Evolutionary conservation across 2,888 invertebrate species (phyloP), one percentile per base, ranked within the genome.

Genomic region (Hyppa rectilinea): DNA sequence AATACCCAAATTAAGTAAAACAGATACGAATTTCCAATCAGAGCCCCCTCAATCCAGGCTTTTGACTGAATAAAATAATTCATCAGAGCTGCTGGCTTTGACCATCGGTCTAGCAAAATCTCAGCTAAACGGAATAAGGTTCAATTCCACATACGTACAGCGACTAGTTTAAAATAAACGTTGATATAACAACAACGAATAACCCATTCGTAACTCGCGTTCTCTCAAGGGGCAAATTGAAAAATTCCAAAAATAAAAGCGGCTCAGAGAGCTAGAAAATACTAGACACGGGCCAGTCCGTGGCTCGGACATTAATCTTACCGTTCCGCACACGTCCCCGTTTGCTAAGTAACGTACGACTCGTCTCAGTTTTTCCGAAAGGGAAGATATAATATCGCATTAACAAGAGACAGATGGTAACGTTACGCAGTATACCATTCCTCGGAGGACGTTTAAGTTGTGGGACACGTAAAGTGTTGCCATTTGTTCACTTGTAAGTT

Each of bases 391-490:
- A 90, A 92, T 91, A 91, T 89, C 87, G 87, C 91, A 92, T 91
- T 91, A 92, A 88, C 87, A 82, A 84, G 71, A 91, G 92, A 93
- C 91, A 89, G 88, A 93, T 93, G 91, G 92, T 80, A 88, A 91
- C 94, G 92, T 92, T 94, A 93, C 89, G 88, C 90, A 88, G 90
- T 90, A 91, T 91, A 89, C 92, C 92, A 92, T 92, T 91, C 92
- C 91, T 90, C 88, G 82, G 87, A 88, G 88, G 89, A 89, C 92
- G 88, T 92, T 94, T 93, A 92, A 92, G 92, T 93, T 93, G 92
- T 91, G 92, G 90, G 91, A 91, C 92, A 92, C 92, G 91, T 93
- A 94, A 92, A 94, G 94, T 93, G 94, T 92, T 91, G 87, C 91
- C 91, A 94, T 94, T 94, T 94, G 91, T 94, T 92, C 90, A 86